Base-by-base conservation (phyloP, 2,113 vertebrate genomes). In the Jaculus jaculus region DNA sequence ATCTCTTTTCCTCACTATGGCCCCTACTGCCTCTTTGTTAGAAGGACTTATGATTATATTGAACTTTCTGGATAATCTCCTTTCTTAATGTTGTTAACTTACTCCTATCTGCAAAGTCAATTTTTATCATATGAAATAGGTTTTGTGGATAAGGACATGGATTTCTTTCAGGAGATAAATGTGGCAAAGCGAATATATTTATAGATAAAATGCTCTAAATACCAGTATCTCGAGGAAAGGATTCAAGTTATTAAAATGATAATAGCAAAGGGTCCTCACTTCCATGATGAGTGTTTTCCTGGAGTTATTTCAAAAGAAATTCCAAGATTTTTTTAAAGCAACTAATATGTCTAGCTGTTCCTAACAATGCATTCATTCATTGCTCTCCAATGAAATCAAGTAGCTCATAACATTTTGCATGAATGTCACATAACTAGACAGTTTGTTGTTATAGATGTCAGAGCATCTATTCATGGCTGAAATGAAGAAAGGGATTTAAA, bases 301-400 rank as follows among this genome's bases (percentile, higher is more conserved):
- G 18, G 71, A 24, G 24, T 86, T 74, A 39, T 13, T 23, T 81
- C 24, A 71, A 42, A 83, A 88, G 88, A 7, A n/a, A 65, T 82
- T 89, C 30, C 42, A 42, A 89, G 32, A 71, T 73, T 60, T 93
- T 69, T 93, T 69, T 60, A 32, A 84, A 87, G 42, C 58, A 91
- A 84, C 3, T 83, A 26, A 39, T 71, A 39, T 34, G 32, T 78
- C 42, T 87, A 37, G 81, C 24, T 60, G 72, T 39, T 75, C 86
- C 34, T 82, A 80, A 88, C 79, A 87, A 39, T 66, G 9, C 34
- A 69, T 65, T n/a, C 78, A 84, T 79, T 65, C 10, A 82, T 54
- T 94, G 72, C 66, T 91, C 69, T 83, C 30, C 80, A 87, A 65
- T 39, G 23, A 78, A 60, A 47, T 86, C 81, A 82, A 80, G 15